These are phyloP conservation scores for Ariolimax columbianus DNA, from an alignment of 2,888 invertebrate species.

Conservation along the genomic window DNA sequence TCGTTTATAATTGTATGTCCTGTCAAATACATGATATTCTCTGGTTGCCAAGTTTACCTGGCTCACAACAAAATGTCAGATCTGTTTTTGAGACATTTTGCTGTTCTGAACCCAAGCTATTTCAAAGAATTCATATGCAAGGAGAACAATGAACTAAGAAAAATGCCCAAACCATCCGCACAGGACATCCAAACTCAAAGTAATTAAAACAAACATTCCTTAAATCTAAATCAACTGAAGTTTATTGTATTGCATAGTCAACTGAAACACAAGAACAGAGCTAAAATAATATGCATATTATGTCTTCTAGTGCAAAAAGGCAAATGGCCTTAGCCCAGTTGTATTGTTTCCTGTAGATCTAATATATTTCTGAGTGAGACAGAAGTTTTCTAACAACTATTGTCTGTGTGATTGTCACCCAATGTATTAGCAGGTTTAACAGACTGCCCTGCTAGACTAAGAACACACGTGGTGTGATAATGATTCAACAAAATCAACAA, in stretches of 20 bases:
- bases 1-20: too few species aligned
- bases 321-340: constrained; percentile 20
- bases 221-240: constrained; percentile 43
- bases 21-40: too few species aligned
- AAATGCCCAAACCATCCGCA: too few species aligned
- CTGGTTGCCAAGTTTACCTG: too few species aligned
- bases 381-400: neutral
- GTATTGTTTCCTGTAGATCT: neutral
- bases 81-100: too few species aligned
- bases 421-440: constrained; percentile 2
- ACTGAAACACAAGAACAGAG: constrained; percentile 41
- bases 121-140: too few species aligned
- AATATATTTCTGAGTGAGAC: constrained; percentile 17
- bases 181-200: too few species aligned
- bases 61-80: too few species aligned
- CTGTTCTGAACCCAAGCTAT: too few species aligned
- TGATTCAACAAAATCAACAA: constrained; percentile 3
- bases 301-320: constrained; percentile 25
- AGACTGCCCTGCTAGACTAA: neutral
- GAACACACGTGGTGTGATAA: constrained; percentile 33
- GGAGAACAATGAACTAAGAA: too few species aligned
- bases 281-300: constrained; percentile 47
- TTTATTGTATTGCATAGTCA: constrained; percentile 49
- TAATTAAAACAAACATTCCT: neutral
- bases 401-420: constrained; percentile 2